These are phyloP conservation scores for Pseudorectes ferrugineus DNA, from an alignment of 2,113 vertebrate species.

Conservation along the genomic window DNA sequence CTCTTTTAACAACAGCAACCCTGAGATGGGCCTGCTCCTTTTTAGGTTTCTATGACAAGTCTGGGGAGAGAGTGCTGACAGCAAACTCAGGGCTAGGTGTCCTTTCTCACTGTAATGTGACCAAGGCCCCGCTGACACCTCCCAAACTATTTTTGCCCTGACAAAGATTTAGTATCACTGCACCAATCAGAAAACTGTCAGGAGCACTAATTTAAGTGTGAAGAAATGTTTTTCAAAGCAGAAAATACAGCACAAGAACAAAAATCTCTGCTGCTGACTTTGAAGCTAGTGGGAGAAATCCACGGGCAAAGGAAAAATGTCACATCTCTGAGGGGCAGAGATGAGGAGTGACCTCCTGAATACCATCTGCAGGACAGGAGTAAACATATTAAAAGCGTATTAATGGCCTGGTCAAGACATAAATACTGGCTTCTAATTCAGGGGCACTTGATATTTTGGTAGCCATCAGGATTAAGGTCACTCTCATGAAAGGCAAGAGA, in stretches of 20 bases:
- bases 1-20: not conserved
- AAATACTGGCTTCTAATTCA: not conserved
- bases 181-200: not conserved
- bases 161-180: not conserved
- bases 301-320: not conserved
- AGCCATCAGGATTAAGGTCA: not conserved
- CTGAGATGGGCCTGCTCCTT: not conserved
- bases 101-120: not conserved
- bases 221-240: not conserved
- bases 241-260: not conserved
- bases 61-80: not conserved
- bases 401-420: not conserved
- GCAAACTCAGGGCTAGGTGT: not conserved
- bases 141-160: not conserved
- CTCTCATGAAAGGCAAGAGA: not conserved
- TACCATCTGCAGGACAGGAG: fast-evolving
- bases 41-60: not conserved
- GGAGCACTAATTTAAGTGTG: not conserved
- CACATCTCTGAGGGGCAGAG: not conserved
- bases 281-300: not conserved
- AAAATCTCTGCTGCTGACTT: not conserved
- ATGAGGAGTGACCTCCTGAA: not conserved
- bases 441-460: not conserved
- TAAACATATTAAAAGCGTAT: not conserved
- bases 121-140: fast-evolving